phyloP scores from a whole-genome alignment of 2,113 vertebrate genomes.

The Pelecanoides urinatrix region DNA sequence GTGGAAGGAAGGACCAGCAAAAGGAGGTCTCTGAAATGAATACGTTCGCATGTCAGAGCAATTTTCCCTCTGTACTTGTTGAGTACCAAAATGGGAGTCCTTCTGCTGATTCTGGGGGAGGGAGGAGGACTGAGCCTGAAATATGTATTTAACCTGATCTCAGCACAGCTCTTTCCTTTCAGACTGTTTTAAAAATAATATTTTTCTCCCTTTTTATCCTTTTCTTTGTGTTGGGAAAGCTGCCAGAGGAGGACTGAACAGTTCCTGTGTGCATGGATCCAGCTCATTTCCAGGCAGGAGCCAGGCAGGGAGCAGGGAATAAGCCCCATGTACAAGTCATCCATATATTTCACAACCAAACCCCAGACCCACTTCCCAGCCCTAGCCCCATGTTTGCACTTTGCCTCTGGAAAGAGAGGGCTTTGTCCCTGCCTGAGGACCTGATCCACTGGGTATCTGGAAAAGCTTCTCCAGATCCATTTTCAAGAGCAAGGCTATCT shows the following conservation, averaged over 20 bases:
- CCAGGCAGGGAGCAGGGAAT: not conserved
- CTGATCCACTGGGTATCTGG: not conserved
- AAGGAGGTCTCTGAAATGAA: not conserved
- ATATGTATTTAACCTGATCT: not conserved
- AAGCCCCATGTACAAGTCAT: not conserved
- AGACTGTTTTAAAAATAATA: not conserved
- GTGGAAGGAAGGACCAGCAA: not conserved
- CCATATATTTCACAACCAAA: not conserved
- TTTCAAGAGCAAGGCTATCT: not conserved
- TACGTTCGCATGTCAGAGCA: not conserved
- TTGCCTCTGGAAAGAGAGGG: not conserved
- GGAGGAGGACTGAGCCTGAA: not conserved
- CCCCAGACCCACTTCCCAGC: not conserved
- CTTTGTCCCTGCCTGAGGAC: accelerated
- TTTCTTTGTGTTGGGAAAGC: not conserved
- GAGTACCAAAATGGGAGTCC: not conserved
- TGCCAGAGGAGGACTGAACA: slow-evolving; percentile 3
- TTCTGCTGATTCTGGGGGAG: not conserved
- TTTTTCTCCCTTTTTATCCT: not conserved
- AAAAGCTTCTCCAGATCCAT: not conserved
- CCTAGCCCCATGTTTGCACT: not conserved
- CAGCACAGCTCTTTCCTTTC: not conserved
- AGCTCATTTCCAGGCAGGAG: slow-evolving; percentile 1
- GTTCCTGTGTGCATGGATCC: not conserved
- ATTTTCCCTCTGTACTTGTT: not conserved